A percentile compares a stretch with the other conserved stretches of the same genome.
phyloP scores from a whole-genome alignment of 2,797 vertebrate genomes.

The Eremophila alpestris region DNA sequence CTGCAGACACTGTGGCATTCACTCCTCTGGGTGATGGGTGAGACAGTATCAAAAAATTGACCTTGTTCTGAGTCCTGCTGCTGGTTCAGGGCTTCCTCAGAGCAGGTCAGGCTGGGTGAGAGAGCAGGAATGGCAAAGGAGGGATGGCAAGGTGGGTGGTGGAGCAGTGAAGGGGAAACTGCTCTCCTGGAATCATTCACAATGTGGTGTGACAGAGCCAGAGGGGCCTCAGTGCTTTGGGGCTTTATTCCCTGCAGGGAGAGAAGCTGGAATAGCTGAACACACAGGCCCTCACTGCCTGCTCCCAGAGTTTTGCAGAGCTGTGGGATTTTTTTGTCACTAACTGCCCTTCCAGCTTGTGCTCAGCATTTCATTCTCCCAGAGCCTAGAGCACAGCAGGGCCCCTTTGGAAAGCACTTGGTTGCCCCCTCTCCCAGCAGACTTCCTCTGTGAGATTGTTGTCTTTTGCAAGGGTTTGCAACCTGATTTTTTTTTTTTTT shows the following conservation, averaged over 20 bases:
- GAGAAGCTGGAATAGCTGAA: background rate
- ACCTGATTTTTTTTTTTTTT: background rate
- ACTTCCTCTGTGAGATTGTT: background rate
- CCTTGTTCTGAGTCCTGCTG: background rate
- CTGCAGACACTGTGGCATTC: background rate
- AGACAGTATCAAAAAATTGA: background rate
- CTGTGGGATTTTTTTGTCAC: background rate
- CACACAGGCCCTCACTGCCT: background rate
- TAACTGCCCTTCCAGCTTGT: background rate
- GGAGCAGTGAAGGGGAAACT: background rate
- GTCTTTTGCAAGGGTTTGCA: background rate
- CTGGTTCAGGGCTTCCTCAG: background rate
- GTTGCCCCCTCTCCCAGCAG: background rate
- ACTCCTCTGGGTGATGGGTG: rapidly evolving
- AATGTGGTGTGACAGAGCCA: background rate
- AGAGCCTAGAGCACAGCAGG: background rate
- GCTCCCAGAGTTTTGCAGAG: background rate
- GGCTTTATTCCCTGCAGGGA: background rate
- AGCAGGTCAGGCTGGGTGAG: background rate
- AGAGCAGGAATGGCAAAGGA: background rate
- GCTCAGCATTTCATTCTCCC: background rate
- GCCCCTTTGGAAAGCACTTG: background rate
- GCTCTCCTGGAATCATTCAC: rapidly evolving
- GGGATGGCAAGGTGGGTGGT: background rate
- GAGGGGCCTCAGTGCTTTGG: background rate